Percentiles rank a stretch among this genome's conserved stretches.
These are phyloP conservation scores for Drosophila neonasuta DNA, from an alignment of 2,888 invertebrate species.

Conservation along the genomic window DNA sequence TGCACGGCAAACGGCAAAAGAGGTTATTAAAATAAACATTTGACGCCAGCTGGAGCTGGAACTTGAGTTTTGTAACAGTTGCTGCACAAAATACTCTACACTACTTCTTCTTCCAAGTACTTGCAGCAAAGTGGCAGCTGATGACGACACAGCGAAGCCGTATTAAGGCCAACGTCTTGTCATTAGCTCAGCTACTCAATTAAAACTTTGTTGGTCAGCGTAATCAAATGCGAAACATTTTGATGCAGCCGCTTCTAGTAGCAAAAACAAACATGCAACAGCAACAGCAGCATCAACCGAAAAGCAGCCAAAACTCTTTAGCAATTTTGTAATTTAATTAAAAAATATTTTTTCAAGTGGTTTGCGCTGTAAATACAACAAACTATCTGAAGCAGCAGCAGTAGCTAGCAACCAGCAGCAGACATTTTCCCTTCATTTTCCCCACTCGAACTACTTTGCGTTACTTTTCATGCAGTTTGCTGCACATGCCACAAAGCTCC, in stretches of 20 bases:
- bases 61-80: slow-evolving; percentile 32
- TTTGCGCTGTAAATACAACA: slow-evolving; percentile 77
- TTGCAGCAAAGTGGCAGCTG: slow-evolving; percentile 34
- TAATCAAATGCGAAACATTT: slow-evolving; percentile 42
- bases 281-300: slow-evolving; percentile 24
- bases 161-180: slow-evolving; percentile 5
- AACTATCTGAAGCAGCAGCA: slow-evolving; percentile 53
- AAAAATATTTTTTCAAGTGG: slow-evolving; percentile 79
- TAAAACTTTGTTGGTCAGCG: slow-evolving; percentile 25
- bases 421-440: slow-evolving; percentile 28
- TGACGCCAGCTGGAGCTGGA: slow-evolving; percentile 26
- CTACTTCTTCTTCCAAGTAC: too few species aligned
- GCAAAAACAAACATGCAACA: slow-evolving; percentile 16
- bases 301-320: slow-evolving; percentile 66
- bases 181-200: slow-evolving; percentile 22
- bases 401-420: slow-evolving; percentile 14
- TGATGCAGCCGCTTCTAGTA: slow-evolving; percentile 27
- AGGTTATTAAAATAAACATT: slow-evolving; percentile 61
- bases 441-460: slow-evolving; percentile 41
- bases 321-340: slow-evolving; percentile 78
- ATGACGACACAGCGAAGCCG: background rate
- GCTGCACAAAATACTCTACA: slow-evolving; percentile 30
- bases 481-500: slow-evolving; percentile 34
- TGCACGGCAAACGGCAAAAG: slow-evolving; percentile 24
- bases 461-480: slow-evolving; percentile 56